Percentiles rank a stretch among this genome's conserved stretches.
Conservation (phyloP, 2,797 vertebrate genomes). For the Lerista edwardsae region DNA sequence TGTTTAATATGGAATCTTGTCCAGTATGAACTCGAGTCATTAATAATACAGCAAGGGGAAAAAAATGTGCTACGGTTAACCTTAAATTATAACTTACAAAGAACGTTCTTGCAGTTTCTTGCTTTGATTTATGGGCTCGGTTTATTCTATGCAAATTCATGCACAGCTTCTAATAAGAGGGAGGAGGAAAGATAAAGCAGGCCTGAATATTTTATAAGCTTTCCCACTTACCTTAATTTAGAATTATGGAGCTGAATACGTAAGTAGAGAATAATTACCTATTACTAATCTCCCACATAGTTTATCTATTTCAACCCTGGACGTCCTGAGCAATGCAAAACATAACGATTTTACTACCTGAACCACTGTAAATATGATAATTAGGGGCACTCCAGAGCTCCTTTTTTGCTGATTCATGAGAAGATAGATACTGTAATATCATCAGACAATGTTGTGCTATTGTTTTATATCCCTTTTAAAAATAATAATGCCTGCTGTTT, state of each 20-base stretch:
- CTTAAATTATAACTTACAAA: conserved; percentile 96
- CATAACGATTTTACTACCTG: conserved; percentile 80
- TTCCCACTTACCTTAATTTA: conserved; percentile 94
- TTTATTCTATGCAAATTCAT: conserved; percentile 97
- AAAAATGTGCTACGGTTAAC: conserved; percentile 89
- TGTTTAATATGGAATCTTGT: conserved; percentile 82
- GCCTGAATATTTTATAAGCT: conserved; percentile 95
- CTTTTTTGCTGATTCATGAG: conserved; percentile 83
- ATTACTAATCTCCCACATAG: conserved; percentile 90
- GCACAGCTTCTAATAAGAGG: conserved; percentile 86
- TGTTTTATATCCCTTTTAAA: conserved; percentile 78
- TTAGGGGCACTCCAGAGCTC: conserved; percentile 77
- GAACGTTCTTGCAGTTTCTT: conserved; percentile 85
- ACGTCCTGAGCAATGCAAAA: conserved; percentile 80
- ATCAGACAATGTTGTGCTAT: conserved; percentile 71
- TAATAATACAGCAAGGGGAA: conserved; percentile 84
- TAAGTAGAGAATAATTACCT: conserved; percentile 96
- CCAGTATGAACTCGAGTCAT: conserved; percentile 81
- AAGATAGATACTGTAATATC: conserved; percentile 79
- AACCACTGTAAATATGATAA: conserved; percentile 83
- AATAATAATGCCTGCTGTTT: conserved; percentile 71
- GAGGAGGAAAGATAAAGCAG: conserved; percentile 86
- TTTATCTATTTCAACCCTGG: conserved; percentile 81
- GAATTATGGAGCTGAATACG: conserved; percentile 94
- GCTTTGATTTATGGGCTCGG: conserved; percentile 95